Base-by-base conservation (phyloP, 37 sponge, comb jelly and placozoan genomes). In the Diacarnus erythraeanus region DNA sequence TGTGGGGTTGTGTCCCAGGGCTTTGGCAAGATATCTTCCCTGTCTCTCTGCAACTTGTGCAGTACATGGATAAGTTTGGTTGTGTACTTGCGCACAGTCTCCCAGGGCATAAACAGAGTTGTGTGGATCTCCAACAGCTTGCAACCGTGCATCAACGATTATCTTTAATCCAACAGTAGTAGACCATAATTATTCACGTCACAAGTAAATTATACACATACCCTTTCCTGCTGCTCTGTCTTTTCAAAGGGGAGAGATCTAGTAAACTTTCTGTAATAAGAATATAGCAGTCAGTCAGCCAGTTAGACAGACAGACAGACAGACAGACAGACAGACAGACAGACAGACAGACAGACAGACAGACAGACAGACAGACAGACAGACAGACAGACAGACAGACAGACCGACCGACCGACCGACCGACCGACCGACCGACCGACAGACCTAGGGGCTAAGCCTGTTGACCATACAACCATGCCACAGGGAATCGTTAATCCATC, bases 401-500 rank as follows among this genome's bases (percentile, higher is more conserved):
- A 8, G 30, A 27, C 64, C 9, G 29, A 61, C n/a, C 9, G 29
- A 61, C n/a, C n/a, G n/a, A n/a, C n/a, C n/a, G n/a, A n/a, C n/a
- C n/a, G n/a, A n/a, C n/a, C n/a, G n/a, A n/a, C n/a, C n/a, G n/a
- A n/a, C n/a, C n/a, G n/a, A n/a, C n/a, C n/a, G 47, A 67, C 59
- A 27, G 21, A 91, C 95, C 96, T 81, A 30, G 96, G 87, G n/a
- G 96, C 89, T 15, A 95, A 27, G 25, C 96, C 96, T 58, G 96
- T 86, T 35, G 96, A 90, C 96, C 96, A 95, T 0, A 95, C 89
- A 38, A 87, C 88, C 75, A 95, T 79, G 1, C 96, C 96, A 92
- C 90, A 92, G 1, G 87, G 78, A 0, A 95, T 54, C 1, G 22
- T 34, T 0, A 38, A 30, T 0, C 90, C 87, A 80, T 86, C 75